These are phyloP conservation scores for Leiothrix lutea DNA, from an alignment of 2,113 vertebrate genomes.

Conservation along the genomic window DNA sequence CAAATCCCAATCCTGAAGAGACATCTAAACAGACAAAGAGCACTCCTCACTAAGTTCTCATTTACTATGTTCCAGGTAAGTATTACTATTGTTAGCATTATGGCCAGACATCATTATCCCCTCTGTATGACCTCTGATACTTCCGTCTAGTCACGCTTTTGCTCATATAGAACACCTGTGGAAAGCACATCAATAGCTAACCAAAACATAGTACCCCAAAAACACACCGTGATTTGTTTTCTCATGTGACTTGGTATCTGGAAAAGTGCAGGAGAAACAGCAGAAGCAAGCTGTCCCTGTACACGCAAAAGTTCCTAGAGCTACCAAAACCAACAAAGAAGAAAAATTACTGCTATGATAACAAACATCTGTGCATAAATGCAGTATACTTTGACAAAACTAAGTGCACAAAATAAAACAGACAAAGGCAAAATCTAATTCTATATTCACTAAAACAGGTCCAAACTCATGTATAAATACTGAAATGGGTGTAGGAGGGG, in stretches of 20 bases:
- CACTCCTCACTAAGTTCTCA: background rate
- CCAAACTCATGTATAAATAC: background rate
- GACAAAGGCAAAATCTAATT: background rate
- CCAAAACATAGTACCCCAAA: background rate
- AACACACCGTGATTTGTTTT: background rate
- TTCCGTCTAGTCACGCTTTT: background rate
- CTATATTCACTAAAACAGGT: background rate
- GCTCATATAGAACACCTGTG: background rate
- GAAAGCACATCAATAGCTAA: background rate
- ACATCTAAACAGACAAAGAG: background rate
- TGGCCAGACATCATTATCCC: background rate
- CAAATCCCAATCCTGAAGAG: background rate
- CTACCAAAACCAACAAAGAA: constrained; percentile 2
- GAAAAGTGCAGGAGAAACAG: background rate
- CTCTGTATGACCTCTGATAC: background rate
- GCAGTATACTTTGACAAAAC: background rate
- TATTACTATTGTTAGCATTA: background rate
- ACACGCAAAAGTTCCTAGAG: background rate
- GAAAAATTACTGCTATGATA: background rate
- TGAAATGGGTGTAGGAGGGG: background rate
- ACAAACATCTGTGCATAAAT: background rate
- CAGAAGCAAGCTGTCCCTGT: background rate
- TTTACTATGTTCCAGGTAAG: background rate
- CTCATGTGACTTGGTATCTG: background rate
- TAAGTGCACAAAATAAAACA: background rate